Evolutionary conservation across 2,797 vertebrate species (phyloP).

Genomic region (Zonotrichia albicollis): DNA sequence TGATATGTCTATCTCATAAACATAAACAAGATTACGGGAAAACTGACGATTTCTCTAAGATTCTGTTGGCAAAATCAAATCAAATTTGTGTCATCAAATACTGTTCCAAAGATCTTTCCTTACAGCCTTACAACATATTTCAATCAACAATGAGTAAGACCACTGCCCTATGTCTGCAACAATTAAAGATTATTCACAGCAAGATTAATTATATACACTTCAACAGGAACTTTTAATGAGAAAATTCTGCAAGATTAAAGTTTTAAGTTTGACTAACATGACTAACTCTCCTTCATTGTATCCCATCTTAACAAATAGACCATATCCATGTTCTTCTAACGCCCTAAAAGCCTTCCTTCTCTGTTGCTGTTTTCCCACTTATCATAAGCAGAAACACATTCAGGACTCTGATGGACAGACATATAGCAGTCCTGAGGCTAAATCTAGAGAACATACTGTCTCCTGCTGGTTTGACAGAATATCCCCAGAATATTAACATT

Average conservation of each 20-base stretch:
- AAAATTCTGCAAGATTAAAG: background rate
- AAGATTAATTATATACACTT: background rate
- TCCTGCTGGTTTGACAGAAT: background rate
- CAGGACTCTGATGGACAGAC: background rate
- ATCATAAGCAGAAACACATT: background rate
- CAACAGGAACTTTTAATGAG: background rate
- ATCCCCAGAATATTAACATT: background rate
- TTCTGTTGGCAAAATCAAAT: background rate
- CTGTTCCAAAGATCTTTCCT: background rate
- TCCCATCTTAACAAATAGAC: background rate
- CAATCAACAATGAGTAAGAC: background rate
- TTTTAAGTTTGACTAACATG: background rate
- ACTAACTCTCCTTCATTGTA: background rate
- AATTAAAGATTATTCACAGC: background rate
- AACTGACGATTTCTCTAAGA: background rate
- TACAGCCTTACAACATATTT: background rate
- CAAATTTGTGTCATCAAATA: background rate
- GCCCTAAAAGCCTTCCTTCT: background rate
- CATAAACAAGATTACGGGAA: conserved; percentile 19
- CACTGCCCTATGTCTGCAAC: background rate
- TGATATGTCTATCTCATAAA: background rate
- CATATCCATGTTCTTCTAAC: background rate
- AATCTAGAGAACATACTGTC: background rate
- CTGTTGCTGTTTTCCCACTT: background rate
- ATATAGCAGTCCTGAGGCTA: background rate